Base-by-base conservation (phyloP, 2,888 invertebrate genomes). In the Cryptocephalus primarius region DNA sequence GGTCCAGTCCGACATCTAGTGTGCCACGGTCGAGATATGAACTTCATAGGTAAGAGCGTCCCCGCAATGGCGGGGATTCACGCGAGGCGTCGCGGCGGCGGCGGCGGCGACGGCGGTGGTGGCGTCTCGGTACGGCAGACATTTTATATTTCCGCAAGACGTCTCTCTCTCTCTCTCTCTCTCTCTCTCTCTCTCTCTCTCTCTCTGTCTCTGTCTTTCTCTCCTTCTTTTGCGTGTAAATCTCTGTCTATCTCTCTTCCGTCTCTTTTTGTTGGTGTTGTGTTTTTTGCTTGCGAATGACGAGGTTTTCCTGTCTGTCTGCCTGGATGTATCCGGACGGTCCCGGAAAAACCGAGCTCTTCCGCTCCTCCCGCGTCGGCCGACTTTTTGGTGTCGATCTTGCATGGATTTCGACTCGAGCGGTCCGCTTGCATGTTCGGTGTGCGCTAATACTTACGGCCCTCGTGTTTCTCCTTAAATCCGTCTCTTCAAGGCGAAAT, bases 41-140 rank as follows among this genome's bases (percentile, higher is more conserved):
- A 70, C 68, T 69, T 70, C 66, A 65, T 70, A 70, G 70, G 70
- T 70, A 70, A 70, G 70, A 66, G 36, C 36, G 11, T 12, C 36
- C 36, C 36, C 4, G 12, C 36, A 12, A 12, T 12, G 36, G 12
- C 36, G 36, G n/a, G 36, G 12, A 36, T 36, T 36, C 12, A 36
- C 12, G 36, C 36, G 11, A 12, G 36, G 11, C 12, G 36, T n/a
- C 36, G 11, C 11, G 36, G 11, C 12, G 36, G 36, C 36, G n/a
- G 36, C 36, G 36, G 12, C 36, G n/a, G 36, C 36, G 36, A 6
- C 11, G 36, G 11, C 12, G 36, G 36, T 6, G n/a, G 36, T 6
- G 36, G 12, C 11, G 4, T 36, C 6, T 6, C 12, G 36, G 36
- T 36, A 36, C 36, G 36, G 11, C 36, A 36, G 12, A 36, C 12